Percentiles rank a stretch among this genome's conserved stretches.
Conservation (phyloP, 2,797 vertebrate species). For the Neostethus bicornis region DNA sequence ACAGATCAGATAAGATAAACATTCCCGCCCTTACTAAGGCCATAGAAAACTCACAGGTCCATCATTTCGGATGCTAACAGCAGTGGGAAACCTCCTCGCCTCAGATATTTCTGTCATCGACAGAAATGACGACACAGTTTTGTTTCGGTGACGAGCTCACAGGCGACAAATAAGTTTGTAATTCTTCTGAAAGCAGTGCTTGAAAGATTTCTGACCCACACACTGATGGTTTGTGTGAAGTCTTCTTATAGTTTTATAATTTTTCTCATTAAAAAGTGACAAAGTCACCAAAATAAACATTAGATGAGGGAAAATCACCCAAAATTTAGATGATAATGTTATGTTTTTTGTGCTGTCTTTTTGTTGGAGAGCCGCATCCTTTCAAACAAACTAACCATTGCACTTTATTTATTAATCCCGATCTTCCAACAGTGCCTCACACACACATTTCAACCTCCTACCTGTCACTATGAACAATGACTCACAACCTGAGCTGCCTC, state of each 20-base stretch:
- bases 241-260: not conserved
- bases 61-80: constrained; percentile 44
- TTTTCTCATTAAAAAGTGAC: not conserved
- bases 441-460: constrained; percentile 13
- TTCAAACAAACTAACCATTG: too few species aligned
- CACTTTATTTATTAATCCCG: too few species aligned
- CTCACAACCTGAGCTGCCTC: constrained; percentile 33
- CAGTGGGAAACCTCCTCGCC: constrained; percentile 30
- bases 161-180: not conserved
- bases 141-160: not conserved
- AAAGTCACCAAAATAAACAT: not conserved
- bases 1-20: constrained; percentile 65
- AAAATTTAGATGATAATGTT: not conserved
- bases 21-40: constrained; percentile 57
- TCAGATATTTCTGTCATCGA: not conserved
- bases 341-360: not conserved
- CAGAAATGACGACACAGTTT: not conserved
- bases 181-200: not conserved
- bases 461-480: constrained; percentile 35
- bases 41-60: constrained; percentile 46
- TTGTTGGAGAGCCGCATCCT: too few species aligned
- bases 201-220: not conserved
- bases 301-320: not conserved
- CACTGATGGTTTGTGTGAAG: not conserved
- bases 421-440: constrained; percentile 9